phyloP scores from a whole-genome alignment of 2,888 invertebrate genomes.

The Linnaemya tessellans region DNA sequence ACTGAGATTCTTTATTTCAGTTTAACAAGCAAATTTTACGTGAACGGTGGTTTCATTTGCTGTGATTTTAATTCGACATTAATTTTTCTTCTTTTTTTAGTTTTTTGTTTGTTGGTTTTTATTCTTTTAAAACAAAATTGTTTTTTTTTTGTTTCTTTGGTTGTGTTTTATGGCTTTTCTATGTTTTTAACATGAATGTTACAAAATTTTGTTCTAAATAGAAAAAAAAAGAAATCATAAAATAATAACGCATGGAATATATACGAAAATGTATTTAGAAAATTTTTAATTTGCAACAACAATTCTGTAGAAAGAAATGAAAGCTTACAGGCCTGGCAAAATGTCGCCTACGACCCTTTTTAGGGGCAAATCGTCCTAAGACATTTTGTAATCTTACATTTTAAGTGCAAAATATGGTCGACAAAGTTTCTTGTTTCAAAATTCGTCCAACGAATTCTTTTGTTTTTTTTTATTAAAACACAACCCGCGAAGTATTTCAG shows the following conservation, averaged over 20 bases:
- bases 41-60: conserved; percentile 70
- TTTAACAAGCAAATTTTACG: conserved; percentile 68
- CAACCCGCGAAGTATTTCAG: too few relatives aligned
- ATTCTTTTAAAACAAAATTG: neutral
- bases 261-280: conserved; percentile 23
- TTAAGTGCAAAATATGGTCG: too few relatives aligned
- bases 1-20: conserved; percentile 57
- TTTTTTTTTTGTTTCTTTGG: conserved; percentile 9
- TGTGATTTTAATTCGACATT: conserved; percentile 57
- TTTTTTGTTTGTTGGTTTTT: conserved; percentile 27
- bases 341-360: too few relatives aligned
- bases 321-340: too few relatives aligned
- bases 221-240: neutral
- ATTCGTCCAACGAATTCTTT: too few relatives aligned
- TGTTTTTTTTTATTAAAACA: too few relatives aligned
- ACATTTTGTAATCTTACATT: too few relatives aligned
- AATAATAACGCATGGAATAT: conserved; percentile 27
- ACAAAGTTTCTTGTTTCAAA: too few relatives aligned
- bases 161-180: conserved; percentile 34
- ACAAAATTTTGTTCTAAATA: conserved; percentile 7
- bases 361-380: too few relatives aligned
- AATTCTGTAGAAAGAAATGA: too few relatives aligned
- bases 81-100: conserved; percentile 22
- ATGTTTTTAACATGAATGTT: conserved; percentile 25
- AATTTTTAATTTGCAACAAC: neutral